These are phyloP conservation scores for Limnephilus auricula DNA, from an alignment of 2,888 invertebrate species.

Conservation along the genomic window DNA sequence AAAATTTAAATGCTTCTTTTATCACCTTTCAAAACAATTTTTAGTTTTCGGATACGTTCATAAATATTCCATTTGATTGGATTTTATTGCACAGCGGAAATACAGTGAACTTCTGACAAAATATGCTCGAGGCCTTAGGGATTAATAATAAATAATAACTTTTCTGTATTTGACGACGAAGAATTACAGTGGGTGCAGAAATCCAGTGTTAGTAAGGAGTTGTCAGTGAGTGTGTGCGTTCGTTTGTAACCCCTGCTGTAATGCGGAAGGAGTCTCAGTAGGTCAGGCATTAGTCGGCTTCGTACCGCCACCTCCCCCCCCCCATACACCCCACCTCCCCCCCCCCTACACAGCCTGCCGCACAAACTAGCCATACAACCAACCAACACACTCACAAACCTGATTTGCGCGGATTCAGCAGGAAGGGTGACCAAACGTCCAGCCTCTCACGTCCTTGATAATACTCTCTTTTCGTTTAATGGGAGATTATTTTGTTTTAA, in stretches of 20 bases:
- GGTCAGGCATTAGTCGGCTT: conserved; percentile 48
- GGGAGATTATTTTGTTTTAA: no score
- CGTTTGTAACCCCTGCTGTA: background rate
- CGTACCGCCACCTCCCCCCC: background rate
- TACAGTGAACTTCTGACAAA: no score
- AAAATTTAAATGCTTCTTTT: no score
- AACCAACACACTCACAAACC: background rate
- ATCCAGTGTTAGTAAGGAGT: background rate
- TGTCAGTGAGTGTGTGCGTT: background rate
- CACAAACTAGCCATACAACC: background rate
- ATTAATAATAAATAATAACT: no score
- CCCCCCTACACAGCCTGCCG: background rate
- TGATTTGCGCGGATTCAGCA: background rate
- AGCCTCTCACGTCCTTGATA: background rate
- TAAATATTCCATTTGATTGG: no score
- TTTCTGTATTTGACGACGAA: background rate
- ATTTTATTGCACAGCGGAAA: no score
- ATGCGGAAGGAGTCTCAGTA: conserved; percentile 52
- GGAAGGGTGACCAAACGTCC: background rate
- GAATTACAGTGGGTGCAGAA: background rate
- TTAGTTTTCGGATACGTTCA: no score
- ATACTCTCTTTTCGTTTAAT: no score
- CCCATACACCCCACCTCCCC: background rate
- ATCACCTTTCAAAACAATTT: no score
- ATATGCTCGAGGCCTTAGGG: no score